Evolutionary conservation across 1,140 invertebrate species (phyloP).

Genomic region (Dendroctonus ponderosae): DNA sequence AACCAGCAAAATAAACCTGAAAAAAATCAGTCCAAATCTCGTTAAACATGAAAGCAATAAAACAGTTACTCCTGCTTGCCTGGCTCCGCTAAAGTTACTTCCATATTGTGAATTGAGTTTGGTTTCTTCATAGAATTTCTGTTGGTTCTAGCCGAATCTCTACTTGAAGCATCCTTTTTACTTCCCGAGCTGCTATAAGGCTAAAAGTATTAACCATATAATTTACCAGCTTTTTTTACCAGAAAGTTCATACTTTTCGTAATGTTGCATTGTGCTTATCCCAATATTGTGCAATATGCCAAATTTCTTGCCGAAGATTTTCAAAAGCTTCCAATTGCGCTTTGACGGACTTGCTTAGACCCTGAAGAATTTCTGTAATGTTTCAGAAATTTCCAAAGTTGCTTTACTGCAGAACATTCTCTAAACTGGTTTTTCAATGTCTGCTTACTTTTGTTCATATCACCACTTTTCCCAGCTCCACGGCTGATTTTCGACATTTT

Average conservation of each 20-base stretch:
- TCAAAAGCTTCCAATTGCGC: slow-evolving; percentile 33
- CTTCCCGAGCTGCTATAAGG: too few species aligned
- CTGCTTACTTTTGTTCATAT: background rate
- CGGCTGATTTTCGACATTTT: slow-evolving; percentile 1
- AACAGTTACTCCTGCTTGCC: background rate
- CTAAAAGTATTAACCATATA: too few species aligned
- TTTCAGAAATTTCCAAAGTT: too few species aligned
- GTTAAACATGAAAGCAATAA: background rate
- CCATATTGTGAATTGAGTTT: slow-evolving; percentile 3
- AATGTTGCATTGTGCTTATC: too few species aligned
- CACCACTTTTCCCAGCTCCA: background rate
- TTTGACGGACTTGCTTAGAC: slow-evolving; percentile 33
- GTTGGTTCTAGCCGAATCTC: slow-evolving; percentile 13
- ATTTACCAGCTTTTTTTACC: too few species aligned
- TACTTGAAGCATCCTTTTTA: slow-evolving; percentile 16
- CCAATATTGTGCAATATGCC: slow-evolving; percentile 40
- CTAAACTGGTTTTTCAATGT: background rate
- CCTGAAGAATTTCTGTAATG: slow-evolving; percentile 17
- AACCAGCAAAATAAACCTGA: slow-evolving; percentile 13
- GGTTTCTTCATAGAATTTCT: slow-evolving; percentile 16
- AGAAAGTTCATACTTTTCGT: too few species aligned
- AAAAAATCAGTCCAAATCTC: background rate
- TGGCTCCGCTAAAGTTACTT: too few species aligned
- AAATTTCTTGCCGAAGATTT: slow-evolving; percentile 28
- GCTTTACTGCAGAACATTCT: background rate